Conservation (phyloP, 1,140 invertebrate genomes). For the Drosophila trapezifrons region DNA sequence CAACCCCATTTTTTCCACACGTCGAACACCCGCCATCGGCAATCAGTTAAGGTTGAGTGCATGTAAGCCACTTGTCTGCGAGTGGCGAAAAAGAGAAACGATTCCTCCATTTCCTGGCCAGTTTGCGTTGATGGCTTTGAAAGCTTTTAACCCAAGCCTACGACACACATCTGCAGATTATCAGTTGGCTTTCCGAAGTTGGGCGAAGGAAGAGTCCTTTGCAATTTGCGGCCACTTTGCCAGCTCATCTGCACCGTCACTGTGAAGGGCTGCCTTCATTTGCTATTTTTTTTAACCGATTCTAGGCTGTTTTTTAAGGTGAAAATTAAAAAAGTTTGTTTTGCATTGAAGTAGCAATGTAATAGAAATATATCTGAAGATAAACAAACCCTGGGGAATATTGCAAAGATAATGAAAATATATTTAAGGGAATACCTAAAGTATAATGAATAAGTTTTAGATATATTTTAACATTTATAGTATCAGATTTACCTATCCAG, state of each 20-base stretch:
- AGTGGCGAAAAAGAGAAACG: conserved; percentile 53
- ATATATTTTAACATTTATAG: too few species aligned
- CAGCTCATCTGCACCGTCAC: conserved; percentile 24
- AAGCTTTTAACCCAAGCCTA: conserved; percentile 74
- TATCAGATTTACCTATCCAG: too few species aligned
- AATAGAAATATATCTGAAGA: background rate
- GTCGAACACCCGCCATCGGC: conserved; percentile 41
- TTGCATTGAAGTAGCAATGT: background rate
- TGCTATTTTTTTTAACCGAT: background rate
- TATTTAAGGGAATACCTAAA: too few species aligned
- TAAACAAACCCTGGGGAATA: too few species aligned
- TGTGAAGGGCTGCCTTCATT: conserved; percentile 12
- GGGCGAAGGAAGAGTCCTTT: conserved; percentile 11
- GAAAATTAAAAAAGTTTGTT: background rate
- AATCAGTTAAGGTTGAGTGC: conserved; percentile 68
- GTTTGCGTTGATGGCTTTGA: conserved; percentile 70
- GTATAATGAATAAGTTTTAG: background rate
- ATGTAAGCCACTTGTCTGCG: conserved; percentile 76
- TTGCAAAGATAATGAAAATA: background rate
- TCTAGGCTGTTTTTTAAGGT: background rate
- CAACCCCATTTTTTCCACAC: conserved; percentile 25
- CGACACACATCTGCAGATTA: conserved; percentile 62
- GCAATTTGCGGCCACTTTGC: conserved; percentile 74
- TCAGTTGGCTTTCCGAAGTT: conserved; percentile 50
- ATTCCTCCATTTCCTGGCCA: conserved; percentile 74